Conservation (phyloP, 2,113 vertebrate genomes). For the Onychostruthus taczanowskii region DNA sequence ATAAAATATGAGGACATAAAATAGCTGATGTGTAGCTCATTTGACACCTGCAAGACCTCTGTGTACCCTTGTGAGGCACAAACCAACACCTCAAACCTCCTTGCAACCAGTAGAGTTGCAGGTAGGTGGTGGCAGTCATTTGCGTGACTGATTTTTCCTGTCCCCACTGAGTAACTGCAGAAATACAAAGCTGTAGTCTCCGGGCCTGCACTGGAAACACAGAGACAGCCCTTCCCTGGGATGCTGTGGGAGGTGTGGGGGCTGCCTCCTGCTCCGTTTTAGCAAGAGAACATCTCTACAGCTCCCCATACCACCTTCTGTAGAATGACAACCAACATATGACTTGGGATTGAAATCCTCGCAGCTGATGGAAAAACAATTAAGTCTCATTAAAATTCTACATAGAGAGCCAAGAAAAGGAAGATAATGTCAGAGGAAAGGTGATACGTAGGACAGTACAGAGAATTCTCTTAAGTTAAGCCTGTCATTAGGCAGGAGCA, state of each 20-base stretch:
- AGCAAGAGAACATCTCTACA: slow-evolving; percentile 58
- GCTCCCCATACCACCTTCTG: slow-evolving; percentile 48
- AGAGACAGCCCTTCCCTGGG: slow-evolving; percentile 15
- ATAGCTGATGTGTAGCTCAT: neutral
- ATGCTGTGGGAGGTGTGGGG: slow-evolving; percentile 39
- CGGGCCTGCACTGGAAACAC: neutral
- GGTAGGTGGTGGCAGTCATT: neutral
- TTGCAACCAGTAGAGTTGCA: neutral
- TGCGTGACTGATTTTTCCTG: neutral
- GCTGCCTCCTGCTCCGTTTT: slow-evolving; percentile 52
- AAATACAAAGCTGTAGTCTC: neutral
- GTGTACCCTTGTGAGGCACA: neutral
- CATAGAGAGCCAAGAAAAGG: slow-evolving; percentile 38
- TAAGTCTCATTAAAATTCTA: slow-evolving; percentile 60
- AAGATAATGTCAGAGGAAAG: slow-evolving; percentile 57
- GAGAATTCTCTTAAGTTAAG: slow-evolving; percentile 48
- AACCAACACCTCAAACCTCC: neutral
- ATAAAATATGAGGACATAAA: neutral
- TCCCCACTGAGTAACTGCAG: neutral
- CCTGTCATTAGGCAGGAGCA: slow-evolving; percentile 39
- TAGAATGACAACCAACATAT: slow-evolving; percentile 63
- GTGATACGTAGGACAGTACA: slow-evolving; percentile 32
- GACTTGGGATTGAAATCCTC: slow-evolving; percentile 50
- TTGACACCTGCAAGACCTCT: neutral
- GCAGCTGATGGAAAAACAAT: slow-evolving; percentile 62